Evolutionary conservation across 2,888 invertebrate species (phyloP).

Genomic region (Drosophila macrospina): DNA sequence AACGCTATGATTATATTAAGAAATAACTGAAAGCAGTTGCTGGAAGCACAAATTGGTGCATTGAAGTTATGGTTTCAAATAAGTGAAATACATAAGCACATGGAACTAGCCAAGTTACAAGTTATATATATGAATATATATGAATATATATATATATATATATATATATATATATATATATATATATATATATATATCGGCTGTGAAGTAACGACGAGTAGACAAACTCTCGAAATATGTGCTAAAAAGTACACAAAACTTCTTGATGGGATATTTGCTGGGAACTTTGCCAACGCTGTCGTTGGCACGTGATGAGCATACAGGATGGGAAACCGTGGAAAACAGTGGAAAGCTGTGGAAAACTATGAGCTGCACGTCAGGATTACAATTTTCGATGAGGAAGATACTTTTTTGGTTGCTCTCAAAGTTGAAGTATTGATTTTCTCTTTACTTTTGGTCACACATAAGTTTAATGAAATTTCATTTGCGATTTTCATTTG

Average conservation of each 20-base stretch:
- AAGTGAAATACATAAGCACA: slow-evolving; percentile 30
- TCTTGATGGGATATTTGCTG: slow-evolving; percentile 65
- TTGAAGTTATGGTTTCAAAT: background rate
- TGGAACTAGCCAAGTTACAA: slow-evolving; percentile 8
- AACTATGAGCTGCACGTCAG: slow-evolving; percentile 42
- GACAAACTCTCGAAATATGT: slow-evolving; percentile 65
- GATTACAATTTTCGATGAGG: slow-evolving; percentile 57
- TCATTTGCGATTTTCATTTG: slow-evolving; percentile 51
- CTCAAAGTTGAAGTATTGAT: slow-evolving; percentile 57
- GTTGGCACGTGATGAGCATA: slow-evolving; percentile 72
- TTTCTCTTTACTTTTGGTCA: slow-evolving; percentile 33
- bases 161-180: slow-evolving; percentile 26
- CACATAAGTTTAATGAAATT: slow-evolving; percentile 54
- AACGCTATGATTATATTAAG: background rate
- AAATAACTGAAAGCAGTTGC: background rate
- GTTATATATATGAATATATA: too few relatives aligned
- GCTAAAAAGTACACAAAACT: slow-evolving; percentile 71
- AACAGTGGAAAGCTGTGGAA: slow-evolving; percentile 26
- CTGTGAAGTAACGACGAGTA: slow-evolving; percentile 36
- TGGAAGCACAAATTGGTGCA: background rate
- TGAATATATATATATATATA: slow-evolving; percentile 21
- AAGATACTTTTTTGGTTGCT: slow-evolving; percentile 4
- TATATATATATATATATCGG: slow-evolving; percentile 29
- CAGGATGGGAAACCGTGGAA: slow-evolving; percentile 31
- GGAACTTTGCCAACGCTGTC: slow-evolving; percentile 63